A percentile compares a stretch with the other conserved stretches of the same genome.
phyloP scores from a whole-genome alignment of 1,140 invertebrate genomes.

The Ctenoplectra terminalis region DNA sequence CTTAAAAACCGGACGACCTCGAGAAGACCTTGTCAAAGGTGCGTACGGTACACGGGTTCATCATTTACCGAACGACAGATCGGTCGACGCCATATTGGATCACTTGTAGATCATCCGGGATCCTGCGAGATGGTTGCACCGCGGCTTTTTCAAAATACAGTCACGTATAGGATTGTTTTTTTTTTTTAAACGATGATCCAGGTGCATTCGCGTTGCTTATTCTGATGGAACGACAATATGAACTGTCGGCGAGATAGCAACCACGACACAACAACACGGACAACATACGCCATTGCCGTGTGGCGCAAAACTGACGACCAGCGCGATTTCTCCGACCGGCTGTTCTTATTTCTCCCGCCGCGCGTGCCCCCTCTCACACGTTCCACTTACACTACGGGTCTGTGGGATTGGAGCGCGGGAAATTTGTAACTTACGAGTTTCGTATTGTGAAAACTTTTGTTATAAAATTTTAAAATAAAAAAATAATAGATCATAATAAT shows the following conservation, averaged over 20 bases:
- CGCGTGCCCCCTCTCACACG: constrained; percentile 35
- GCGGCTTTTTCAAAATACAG: constrained; percentile 25
- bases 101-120: constrained; percentile 76
- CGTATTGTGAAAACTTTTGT: no score
- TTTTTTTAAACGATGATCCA: neutral
- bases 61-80: constrained; percentile 82
- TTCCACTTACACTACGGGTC: neutral
- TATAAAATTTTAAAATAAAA: no score
- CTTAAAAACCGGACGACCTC: constrained; percentile 65
- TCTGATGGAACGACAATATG: constrained; percentile 35
- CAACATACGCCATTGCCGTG: constrained; percentile 70
- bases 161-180: neutral
- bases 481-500: no score
- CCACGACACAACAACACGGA: constrained; percentile 34
- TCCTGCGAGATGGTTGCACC: constrained; percentile 44
- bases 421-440: constrained; percentile 21
- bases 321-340: constrained; percentile 22
- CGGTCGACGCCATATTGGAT: constrained; percentile 82
- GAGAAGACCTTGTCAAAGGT: constrained; percentile 58
- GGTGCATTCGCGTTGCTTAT: constrained; percentile 35
- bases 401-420: constrained; percentile 3
- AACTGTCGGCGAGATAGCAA: constrained; percentile 5
- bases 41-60: constrained; percentile 40
- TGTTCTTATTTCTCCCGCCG: constrained; percentile 58
- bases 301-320: constrained; percentile 72